A percentile compares a stretch with the other conserved stretches of the same genome.
Evolutionary conservation across 2,113 vertebrate genomes (phyloP).

Genomic region (Sakesphorus luctuosus): DNA sequence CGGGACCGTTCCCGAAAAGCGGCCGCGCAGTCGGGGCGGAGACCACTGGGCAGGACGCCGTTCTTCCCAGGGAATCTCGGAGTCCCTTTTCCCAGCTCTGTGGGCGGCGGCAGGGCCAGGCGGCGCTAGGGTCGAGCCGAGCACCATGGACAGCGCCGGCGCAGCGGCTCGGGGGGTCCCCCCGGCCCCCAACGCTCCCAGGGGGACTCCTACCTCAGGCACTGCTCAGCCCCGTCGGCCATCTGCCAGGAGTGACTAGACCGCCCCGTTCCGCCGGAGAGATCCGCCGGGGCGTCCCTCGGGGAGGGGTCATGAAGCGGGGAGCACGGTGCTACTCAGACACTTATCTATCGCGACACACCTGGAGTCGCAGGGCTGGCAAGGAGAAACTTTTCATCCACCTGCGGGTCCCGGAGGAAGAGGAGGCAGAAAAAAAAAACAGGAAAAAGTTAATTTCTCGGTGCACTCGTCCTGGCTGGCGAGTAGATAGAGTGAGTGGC

Average conservation of each 20-base stretch:
- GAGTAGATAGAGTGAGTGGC: fast-evolving
- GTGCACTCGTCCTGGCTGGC: too few species aligned
- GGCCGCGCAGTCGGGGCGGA: too few species aligned
- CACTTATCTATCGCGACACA: not conserved
- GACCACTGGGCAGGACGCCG: not conserved
- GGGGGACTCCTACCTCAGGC: fast-evolving
- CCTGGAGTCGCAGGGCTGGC: not conserved
- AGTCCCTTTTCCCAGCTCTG: fast-evolving
- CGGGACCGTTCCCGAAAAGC: not conserved
- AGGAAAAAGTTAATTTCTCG: not conserved
- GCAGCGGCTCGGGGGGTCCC: not conserved
- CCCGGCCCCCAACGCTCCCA: fast-evolving
- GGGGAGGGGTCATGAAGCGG: fast-evolving
- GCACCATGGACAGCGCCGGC: conserved; percentile 86
- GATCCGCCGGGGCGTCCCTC: fast-evolving
- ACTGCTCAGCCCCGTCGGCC: fast-evolving
- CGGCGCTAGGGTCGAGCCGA: conserved; percentile 18
- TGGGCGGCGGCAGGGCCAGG: not conserved
- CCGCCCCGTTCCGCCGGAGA: too few species aligned
- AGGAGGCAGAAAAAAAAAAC: too few species aligned
- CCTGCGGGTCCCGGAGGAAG: not conserved
- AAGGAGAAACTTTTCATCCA: not conserved
- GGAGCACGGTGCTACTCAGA: not conserved
- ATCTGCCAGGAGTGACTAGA: not conserved
- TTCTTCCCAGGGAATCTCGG: not conserved